Conservation (phyloP, 1,140 invertebrate genomes). For the Calycopis cecrops region DNA sequence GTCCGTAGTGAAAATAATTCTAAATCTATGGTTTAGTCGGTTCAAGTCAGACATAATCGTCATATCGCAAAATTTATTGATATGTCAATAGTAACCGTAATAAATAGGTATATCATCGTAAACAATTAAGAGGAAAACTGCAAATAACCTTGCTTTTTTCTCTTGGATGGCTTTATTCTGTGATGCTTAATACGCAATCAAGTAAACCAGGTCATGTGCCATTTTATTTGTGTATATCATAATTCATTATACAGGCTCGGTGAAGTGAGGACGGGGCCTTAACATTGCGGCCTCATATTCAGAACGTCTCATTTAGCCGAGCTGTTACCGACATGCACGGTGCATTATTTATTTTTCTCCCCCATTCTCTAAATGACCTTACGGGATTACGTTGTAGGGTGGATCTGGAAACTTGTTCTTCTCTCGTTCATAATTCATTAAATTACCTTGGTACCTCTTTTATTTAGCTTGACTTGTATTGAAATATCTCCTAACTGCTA, state of each 20-base stretch:
- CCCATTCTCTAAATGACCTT: constrained; percentile 2
- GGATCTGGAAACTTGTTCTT: not conserved
- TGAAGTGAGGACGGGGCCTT: not conserved
- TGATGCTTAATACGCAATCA: not conserved
- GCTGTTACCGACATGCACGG: constrained; percentile 2
- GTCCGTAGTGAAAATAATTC: too few relatives aligned
- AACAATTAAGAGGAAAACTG: too few relatives aligned
- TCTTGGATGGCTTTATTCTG: not conserved
- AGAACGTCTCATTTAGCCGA: constrained; percentile 3
- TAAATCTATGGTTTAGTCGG: too few relatives aligned
- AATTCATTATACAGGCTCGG: constrained; percentile 4
- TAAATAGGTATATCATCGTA: too few relatives aligned
- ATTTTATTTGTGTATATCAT: constrained; percentile 8
- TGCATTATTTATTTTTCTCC: constrained; percentile 9
- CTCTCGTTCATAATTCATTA: too few relatives aligned
- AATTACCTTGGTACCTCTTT: too few relatives aligned
- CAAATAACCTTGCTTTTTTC: too few relatives aligned
- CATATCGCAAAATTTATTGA: too few relatives aligned
- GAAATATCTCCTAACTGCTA: too few relatives aligned
- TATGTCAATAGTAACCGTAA: too few relatives aligned
- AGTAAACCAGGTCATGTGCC: constrained; percentile 1
- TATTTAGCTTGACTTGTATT: too few relatives aligned
- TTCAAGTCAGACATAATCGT: too few relatives aligned
- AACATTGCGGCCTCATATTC: constrained; percentile 7
- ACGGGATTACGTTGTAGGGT: not conserved